Evolutionary conservation across 2,113 vertebrate genomes (phyloP).

Genomic region (Sialia sialis): DNA sequence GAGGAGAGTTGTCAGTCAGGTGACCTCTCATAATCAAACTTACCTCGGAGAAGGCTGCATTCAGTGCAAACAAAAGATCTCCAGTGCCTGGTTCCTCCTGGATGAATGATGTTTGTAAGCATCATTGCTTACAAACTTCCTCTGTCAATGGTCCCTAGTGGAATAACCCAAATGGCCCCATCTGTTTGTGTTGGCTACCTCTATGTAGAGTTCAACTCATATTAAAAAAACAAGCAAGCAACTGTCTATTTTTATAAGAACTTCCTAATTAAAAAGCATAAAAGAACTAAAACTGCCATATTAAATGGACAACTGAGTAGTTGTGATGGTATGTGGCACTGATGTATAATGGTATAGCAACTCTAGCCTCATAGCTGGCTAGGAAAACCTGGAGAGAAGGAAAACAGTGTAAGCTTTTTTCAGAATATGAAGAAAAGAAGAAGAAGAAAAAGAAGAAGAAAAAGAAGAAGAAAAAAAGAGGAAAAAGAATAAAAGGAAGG

Average conservation of each 20-base stretch:
- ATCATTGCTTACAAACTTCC: neutral
- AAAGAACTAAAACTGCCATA: neutral
- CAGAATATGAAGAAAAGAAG: neutral
- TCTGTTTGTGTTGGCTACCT: neutral
- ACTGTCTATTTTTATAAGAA: neutral
- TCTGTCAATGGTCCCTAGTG: neutral
- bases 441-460: too few relatives aligned
- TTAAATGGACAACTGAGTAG: neutral
- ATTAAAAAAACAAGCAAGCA: neutral
- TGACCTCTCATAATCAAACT: neutral
- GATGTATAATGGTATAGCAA: neutral
- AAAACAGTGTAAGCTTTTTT: neutral
- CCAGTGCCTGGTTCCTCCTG: rapidly evolving
- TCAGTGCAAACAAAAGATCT: neutral
- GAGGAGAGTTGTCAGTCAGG: neutral
- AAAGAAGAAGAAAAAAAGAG: neutral
- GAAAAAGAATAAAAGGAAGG: too few relatives aligned
- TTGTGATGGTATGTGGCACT: neutral
- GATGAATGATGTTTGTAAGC: too few relatives aligned
- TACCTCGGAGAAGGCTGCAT: neutral
- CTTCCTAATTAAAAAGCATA: neutral
- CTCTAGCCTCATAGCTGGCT: neutral
- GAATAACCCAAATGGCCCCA: neutral
- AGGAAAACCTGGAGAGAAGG: neutral
- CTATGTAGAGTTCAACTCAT: neutral